Evolutionary conservation across 2,888 invertebrate species (phyloP), one percentile per base, ranked within the genome.

Genomic region (Napeogenes sylphis): DNA sequence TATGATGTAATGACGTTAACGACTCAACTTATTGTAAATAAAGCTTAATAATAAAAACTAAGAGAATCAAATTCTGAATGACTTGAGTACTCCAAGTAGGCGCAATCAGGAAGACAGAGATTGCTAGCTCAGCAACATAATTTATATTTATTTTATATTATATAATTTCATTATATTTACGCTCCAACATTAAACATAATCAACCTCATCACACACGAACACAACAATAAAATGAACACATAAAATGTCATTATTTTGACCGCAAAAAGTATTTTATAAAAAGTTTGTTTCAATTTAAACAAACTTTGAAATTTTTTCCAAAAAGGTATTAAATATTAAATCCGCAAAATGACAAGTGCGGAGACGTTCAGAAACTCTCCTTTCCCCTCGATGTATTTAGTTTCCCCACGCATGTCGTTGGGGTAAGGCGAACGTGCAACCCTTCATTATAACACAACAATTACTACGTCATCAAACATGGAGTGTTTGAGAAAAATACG

Each of bases 131-230:
- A 70, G 70, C 82, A 84, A 82, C 82, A 86, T n/a, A n/a, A n/a
- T n/a, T n/a, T n/a, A n/a, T n/a, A n/a, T n/a, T n/a, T n/a, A n/a
- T n/a, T n/a, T n/a, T n/a, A n/a, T n/a, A n/a, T n/a, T n/a, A n/a
- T n/a, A n/a, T n/a, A n/a, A n/a, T 81, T 81, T 85, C 78, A 89
- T 90, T 89, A 89, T 75, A 77, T 87, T 85, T 87, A 86, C 83
- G 78, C 83, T 76, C 83, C 78, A 82, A 80, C 80, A 87, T 88
- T 87, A 88, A 78, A 73, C 77, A 73, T 81, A 88, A 88, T 88
- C 85, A 83, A 84, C 70, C 79, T 80, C 85, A 85, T 83, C 87
- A 85, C 84, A 87, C 81, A 87, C 83, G 82, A 77, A 81, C 76
- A 78, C 75, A 76, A 87, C 83, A 83, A 86, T 87, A 85, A 87